phyloP scores from a whole-genome alignment of 2,113 vertebrate species.

The Podocnemis expansa region DNA sequence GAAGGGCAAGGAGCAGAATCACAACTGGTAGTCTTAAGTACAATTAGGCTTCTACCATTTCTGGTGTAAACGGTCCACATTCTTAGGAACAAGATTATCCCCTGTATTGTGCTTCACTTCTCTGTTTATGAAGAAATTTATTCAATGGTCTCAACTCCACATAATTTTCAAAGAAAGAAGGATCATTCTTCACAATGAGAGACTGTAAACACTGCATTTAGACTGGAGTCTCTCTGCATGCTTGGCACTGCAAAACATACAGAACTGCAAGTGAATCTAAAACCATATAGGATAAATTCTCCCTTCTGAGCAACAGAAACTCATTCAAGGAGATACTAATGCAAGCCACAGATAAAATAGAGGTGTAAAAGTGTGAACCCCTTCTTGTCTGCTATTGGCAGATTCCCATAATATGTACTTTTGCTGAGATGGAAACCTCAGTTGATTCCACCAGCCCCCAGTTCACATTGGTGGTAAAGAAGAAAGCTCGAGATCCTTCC shows the following conservation, averaged over 20 bases:
- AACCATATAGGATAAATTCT: not conserved
- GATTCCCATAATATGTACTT: not conserved
- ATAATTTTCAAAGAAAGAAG: not conserved
- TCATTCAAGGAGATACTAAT: not conserved
- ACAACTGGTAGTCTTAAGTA: too few species aligned
- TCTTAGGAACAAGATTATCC: not conserved
- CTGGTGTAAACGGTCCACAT: not conserved
- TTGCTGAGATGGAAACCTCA: not conserved
- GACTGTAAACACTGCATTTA: not conserved
- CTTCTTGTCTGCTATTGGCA: not conserved
- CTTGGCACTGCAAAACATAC: not conserved
- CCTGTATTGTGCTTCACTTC: not conserved
- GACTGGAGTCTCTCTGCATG: not conserved
- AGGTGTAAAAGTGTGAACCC: not conserved
- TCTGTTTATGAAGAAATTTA: not conserved
- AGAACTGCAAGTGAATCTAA: not conserved
- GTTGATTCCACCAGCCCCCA: not conserved
- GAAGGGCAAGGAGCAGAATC: not conserved
- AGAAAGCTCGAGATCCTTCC: not conserved
- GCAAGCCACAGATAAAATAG: not conserved
- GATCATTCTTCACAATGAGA: not conserved
- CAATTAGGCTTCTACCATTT: too few species aligned
- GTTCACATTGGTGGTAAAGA: not conserved
- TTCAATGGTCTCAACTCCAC: not conserved
- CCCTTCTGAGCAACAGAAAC: not conserved